Conservation (phyloP, 1,140 invertebrate species). For the Sinella curviseta region DNA sequence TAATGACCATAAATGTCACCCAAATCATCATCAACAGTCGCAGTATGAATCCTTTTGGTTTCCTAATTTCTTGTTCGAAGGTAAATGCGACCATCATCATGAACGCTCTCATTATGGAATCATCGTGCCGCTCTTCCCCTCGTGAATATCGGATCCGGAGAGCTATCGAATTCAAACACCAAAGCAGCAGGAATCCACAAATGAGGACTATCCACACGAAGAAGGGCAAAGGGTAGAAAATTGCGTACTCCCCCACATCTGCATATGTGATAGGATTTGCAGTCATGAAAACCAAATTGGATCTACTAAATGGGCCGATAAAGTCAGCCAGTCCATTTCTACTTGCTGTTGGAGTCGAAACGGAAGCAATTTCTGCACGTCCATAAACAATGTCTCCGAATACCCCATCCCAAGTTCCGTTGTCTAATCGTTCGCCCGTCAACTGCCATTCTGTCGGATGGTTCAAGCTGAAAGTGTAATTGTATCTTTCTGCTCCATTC, state of each 20-base stretch:
- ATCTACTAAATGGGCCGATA: not conserved
- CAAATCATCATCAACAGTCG: not conserved
- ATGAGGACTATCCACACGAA: not conserved
- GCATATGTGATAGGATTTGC: not conserved
- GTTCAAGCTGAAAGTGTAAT: not conserved
- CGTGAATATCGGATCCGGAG: not conserved
- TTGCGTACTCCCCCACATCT: not conserved
- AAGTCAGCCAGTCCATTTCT: not conserved
- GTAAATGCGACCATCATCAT: not conserved
- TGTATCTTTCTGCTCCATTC: not conserved
- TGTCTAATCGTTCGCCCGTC: not conserved
- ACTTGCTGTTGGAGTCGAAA: not conserved
- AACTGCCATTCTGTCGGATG: not conserved
- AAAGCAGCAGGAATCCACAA: not conserved
- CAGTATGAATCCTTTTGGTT: constrained; percentile 1
- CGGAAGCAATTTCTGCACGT: not conserved
- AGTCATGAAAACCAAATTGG: not conserved
- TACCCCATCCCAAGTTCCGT: constrained; percentile 11
- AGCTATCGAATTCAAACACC: not conserved
- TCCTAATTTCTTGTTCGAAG: not conserved
- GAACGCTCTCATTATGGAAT: not conserved
- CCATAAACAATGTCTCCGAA: constrained; percentile 4
- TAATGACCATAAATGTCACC: constrained; percentile 32
- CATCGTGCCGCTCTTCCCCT: not conserved
- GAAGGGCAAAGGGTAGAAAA: not conserved